Conservation (phyloP, 1,140 invertebrate genomes). For the Drosophila simulans region DNA sequence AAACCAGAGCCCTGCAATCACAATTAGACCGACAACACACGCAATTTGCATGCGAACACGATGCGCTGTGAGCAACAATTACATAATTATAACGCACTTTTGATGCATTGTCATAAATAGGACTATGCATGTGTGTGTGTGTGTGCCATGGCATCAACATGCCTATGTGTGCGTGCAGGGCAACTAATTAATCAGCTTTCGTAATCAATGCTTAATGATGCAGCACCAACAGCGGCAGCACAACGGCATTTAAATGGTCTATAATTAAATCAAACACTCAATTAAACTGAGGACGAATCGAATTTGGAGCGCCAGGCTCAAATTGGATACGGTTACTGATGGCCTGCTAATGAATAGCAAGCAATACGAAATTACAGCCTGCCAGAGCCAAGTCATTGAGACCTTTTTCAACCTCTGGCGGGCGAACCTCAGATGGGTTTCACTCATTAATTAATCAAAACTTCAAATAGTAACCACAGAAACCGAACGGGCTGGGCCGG, state of each 20-base stretch:
- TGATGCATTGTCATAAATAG: slow-evolving; percentile 47
- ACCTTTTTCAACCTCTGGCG: slow-evolving; percentile 25
- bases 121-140: slow-evolving; percentile 5
- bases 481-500: background rate
- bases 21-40: slow-evolving; percentile 24
- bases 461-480: slow-evolving; percentile 55
- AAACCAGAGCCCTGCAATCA: slow-evolving; percentile 15
- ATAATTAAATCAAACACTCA: slow-evolving; percentile 82
- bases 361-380: slow-evolving; percentile 6
- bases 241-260: slow-evolving; percentile 71
- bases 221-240: slow-evolving; percentile 47
- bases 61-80: slow-evolving; percentile 48
- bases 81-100: slow-evolving; percentile 74
- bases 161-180: slow-evolving; percentile 9
- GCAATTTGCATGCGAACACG: slow-evolving; percentile 41
- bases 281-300: slow-evolving; percentile 54
- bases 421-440: slow-evolving; percentile 22
- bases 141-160: background rate
- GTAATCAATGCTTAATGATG: slow-evolving; percentile 80
- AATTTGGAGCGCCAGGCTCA: slow-evolving; percentile 21
- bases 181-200: slow-evolving; percentile 75
- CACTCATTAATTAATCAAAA: slow-evolving; percentile 67
- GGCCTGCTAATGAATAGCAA: slow-evolving; percentile 55
- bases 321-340: slow-evolving; percentile 44
- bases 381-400: slow-evolving; percentile 6